Evolutionary conservation across 37 sponge, comb jelly and placozoan genomes (phyloP).

Genomic region (Halichondria panicea): DNA sequence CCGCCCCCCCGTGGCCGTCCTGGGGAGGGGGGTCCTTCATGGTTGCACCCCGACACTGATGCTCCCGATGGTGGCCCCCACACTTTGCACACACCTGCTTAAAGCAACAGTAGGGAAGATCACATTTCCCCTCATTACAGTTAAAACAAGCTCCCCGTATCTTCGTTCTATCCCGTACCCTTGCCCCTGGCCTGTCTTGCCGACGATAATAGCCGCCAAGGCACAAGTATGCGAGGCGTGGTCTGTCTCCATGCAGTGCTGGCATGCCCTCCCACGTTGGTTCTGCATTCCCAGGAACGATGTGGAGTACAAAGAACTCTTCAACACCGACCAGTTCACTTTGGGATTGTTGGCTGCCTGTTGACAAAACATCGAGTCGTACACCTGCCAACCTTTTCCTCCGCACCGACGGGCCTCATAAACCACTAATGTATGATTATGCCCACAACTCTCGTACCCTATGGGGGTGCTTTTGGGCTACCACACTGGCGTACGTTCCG

Average conservation of each 20-base stretch:
- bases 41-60: too few species aligned
- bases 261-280: neutral
- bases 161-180: neutral
- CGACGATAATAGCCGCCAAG: neutral
- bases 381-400: slow-evolving; percentile 6
- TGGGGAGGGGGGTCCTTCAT: too few species aligned
- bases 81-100: neutral
- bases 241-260: slow-evolving; percentile 9
- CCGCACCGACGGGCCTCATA: slow-evolving; percentile 20
- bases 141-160: neutral
- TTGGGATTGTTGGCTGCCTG: neutral
- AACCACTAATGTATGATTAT: slow-evolving; percentile 11
- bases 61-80: too few species aligned
- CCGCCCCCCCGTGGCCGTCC: too few species aligned
- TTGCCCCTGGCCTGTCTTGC: neutral
- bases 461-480: neutral
- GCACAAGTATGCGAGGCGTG: neutral
- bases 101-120: neutral
- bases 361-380: slow-evolving; percentile 8
- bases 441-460: neutral
- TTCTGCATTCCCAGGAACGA: slow-evolving; percentile 10
- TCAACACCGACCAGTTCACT: slow-evolving; percentile 21
- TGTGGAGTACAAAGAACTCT: neutral
- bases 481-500: slow-evolving; percentile 1
- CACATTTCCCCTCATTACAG: neutral